Evolutionary conservation across 2,888 invertebrate genomes (phyloP).

Genomic region (Eupithecia subfuscata): DNA sequence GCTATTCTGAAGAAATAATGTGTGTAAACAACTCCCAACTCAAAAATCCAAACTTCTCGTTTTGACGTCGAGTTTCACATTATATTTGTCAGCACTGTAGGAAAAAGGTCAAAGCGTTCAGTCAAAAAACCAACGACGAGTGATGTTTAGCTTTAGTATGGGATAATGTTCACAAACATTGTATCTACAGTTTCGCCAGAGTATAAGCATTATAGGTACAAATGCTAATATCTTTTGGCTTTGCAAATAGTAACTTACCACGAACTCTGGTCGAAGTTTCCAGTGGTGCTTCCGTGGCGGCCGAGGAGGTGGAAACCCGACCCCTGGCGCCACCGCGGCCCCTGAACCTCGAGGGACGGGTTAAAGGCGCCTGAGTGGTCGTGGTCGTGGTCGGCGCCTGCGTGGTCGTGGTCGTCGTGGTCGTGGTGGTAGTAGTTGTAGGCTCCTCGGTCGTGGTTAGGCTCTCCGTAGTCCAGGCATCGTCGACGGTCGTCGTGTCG

Average conservation of each 20-base stretch:
- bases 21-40: too few species aligned
- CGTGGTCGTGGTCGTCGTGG: slow-evolving; percentile 83
- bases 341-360: slow-evolving; percentile 77
- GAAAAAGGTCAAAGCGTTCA: too few species aligned
- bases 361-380: slow-evolving; percentile 70
- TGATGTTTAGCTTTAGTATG: too few species aligned
- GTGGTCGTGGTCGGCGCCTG: slow-evolving; percentile 80
- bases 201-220: background rate
- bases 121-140: too few species aligned
- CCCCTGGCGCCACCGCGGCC: slow-evolving; percentile 73
- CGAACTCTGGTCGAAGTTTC: slow-evolving; percentile 79
- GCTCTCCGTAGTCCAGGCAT: slow-evolving; percentile 76
- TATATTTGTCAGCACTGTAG: too few species aligned
- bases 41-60: too few species aligned
- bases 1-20: too few species aligned
- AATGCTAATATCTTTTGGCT: too few species aligned
- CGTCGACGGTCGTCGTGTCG: slow-evolving; percentile 70
- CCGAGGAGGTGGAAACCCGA: slow-evolving; percentile 73
- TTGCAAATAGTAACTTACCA: slow-evolving; percentile 63
- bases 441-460: slow-evolving; percentile 76
- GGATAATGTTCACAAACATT: too few species aligned
- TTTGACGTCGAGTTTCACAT: too few species aligned
- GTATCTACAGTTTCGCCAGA: too few species aligned
- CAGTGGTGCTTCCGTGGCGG: slow-evolving; percentile 73
- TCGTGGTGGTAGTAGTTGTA: slow-evolving; percentile 82